Conservation (phyloP, 2,888 invertebrate species). For the Caenorhabditis sp. region DNA sequence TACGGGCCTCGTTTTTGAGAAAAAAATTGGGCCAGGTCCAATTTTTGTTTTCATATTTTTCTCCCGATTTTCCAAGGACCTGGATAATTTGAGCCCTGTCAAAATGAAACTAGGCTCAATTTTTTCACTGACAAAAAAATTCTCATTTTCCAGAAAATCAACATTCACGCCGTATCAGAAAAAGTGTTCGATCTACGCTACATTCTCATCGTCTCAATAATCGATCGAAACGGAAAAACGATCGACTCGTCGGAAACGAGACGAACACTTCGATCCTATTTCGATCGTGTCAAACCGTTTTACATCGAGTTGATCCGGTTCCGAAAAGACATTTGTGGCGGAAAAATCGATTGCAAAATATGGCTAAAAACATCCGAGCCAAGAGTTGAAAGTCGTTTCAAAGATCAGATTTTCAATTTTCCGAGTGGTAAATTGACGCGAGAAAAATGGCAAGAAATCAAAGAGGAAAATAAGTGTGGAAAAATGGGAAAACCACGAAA, state of each 20-base stretch:
- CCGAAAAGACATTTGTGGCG: constrained; percentile 5
- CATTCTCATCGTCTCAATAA: constrained; percentile 1
- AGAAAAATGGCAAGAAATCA: neutral
- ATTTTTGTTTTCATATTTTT: too few species aligned
- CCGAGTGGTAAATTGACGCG: constrained; percentile 5
- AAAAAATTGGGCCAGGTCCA: too few species aligned
- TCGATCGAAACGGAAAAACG: constrained; percentile 28
- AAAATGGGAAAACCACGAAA: neutral
- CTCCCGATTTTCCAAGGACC: too few species aligned
- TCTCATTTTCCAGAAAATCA: constrained; percentile 16
- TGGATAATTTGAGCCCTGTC: too few species aligned
- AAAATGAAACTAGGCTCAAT: too few species aligned
- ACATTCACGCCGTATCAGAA: constrained; percentile 4
- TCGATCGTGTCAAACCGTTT: constrained; percentile 8
- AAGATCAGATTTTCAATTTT: constrained; percentile 1
- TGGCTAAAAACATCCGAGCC: neutral
- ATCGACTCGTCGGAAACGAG: constrained; percentile 14
- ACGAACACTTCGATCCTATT: constrained; percentile 20
- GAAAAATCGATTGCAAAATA: constrained; percentile 6
- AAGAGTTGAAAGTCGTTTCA: constrained; percentile 1
- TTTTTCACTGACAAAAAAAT: neutral
- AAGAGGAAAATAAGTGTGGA: constrained; percentile 16
- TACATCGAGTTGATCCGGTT: constrained; percentile 17
- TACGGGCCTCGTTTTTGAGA: too few species aligned
- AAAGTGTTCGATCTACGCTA: constrained; percentile 20